phyloP scores from a whole-genome alignment of 2,113 vertebrate genomes.

The Vidua macroura region DNA sequence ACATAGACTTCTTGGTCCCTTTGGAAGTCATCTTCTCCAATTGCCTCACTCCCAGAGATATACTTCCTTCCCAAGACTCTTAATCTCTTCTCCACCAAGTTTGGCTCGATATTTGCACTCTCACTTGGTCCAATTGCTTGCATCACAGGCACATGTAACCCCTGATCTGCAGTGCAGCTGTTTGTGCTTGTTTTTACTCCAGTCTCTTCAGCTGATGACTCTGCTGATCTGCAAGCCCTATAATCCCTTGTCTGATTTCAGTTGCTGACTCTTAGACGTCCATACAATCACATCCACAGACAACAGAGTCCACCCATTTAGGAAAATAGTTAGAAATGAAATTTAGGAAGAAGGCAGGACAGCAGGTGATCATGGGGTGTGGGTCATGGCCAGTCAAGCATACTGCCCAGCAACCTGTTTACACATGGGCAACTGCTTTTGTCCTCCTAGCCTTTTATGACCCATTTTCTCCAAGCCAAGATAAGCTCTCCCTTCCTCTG shows the following conservation, averaged over 20 bases:
- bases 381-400: neutral
- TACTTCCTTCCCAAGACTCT: neutral
- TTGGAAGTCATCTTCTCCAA: neutral
- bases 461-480: neutral
- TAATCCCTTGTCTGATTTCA: neutral
- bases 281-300: neutral
- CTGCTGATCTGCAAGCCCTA: neutral
- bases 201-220: neutral
- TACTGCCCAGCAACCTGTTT: neutral
- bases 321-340: neutral
- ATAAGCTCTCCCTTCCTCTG: neutral
- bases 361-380: neutral
- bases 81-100: neutral
- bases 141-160: neutral
- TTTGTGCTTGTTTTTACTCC: neutral
- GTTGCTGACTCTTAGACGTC: neutral
- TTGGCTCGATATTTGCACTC: neutral
- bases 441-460: neutral
- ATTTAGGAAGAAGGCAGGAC: neutral
- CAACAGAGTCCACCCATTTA: neutral
- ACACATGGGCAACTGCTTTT: neutral
- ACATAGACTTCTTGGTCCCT: neutral
- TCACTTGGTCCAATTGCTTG: fast-evolving
- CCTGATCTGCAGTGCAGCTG: neutral
- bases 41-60: neutral